Percentiles rank a stretch among this genome's conserved stretches.
These are phyloP conservation scores for Eulemur albifrons DNA, from an alignment of 2,797 vertebrate species.

Conservation along the genomic window DNA sequence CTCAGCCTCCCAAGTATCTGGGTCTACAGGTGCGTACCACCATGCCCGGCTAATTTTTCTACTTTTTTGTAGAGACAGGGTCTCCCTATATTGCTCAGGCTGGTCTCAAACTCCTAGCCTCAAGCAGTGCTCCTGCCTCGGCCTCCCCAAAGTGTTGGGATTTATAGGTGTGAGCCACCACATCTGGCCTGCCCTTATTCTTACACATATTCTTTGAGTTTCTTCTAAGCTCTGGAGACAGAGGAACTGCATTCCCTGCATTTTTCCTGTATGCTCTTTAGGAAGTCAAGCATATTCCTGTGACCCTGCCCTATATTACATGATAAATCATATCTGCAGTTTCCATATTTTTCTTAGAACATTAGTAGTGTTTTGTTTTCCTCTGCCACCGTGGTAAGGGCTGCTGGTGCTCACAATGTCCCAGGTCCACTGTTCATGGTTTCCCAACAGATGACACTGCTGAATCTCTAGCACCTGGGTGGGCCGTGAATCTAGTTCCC, in stretches of 20 bases:
- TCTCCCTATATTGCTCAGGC: neutral
- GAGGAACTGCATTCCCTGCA: neutral
- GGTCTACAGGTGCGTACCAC: neutral
- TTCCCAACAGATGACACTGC: neutral
- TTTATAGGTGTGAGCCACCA: neutral
- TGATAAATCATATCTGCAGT: neutral
- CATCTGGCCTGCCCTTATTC: neutral
- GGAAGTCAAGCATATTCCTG: neutral
- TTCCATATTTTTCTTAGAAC: neutral
- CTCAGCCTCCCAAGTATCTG: neutral
- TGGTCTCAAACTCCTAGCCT: neutral
- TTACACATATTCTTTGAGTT: neutral
- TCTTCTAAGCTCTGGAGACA: neutral
- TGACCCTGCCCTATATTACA: neutral
- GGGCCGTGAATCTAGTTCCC: neutral
- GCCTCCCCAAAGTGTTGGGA: neutral
- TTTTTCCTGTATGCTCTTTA: neutral
- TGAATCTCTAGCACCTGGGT: neutral
- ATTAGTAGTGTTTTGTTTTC: neutral
- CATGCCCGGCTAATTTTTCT: neutral
- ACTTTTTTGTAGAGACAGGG: neutral
- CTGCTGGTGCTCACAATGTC: neutral
- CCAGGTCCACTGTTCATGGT: neutral
- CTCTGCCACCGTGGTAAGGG: neutral
- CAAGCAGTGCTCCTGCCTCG: neutral